Conservation (phyloP, 2,113 vertebrate genomes). For the Nyctibius bracteatus region DNA sequence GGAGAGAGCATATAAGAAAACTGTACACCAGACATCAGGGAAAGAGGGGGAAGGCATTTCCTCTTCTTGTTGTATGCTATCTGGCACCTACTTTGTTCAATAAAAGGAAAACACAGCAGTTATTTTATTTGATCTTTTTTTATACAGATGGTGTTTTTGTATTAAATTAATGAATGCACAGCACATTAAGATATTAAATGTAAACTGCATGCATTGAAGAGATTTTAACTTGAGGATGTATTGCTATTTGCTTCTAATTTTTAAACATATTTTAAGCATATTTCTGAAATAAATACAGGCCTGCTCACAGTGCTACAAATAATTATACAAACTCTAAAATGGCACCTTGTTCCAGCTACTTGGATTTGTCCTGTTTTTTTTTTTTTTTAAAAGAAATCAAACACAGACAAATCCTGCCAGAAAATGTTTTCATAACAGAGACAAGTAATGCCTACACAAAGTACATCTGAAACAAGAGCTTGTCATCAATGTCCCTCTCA, state of each 20-base stretch:
- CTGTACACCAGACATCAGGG: background rate
- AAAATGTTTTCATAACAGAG: background rate
- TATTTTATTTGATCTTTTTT: slow-evolving; percentile 13
- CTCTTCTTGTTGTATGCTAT: background rate
- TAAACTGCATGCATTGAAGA: background rate
- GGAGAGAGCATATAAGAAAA: background rate
- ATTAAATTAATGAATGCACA: slow-evolving; percentile 7
- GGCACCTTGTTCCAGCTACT: background rate
- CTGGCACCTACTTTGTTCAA: background rate
- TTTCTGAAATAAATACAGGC: background rate
- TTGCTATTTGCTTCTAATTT: background rate
- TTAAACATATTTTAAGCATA: background rate
- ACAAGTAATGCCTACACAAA: background rate
- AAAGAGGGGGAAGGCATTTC: background rate
- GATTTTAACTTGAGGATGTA: background rate
- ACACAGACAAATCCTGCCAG: background rate
- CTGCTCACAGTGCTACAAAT: background rate
- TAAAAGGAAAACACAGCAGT: background rate
- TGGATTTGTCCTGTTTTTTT: background rate
- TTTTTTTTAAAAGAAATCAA: slow-evolving; percentile 6
- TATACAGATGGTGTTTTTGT: slow-evolving; percentile 20
- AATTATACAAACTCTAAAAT: background rate
- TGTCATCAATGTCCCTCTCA: background rate
- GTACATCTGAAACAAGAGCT: background rate
- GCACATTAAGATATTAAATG: slow-evolving; percentile 6